Evolutionary conservation across 2,888 invertebrate species (phyloP).

Genomic region (Diarsia brunnea): DNA sequence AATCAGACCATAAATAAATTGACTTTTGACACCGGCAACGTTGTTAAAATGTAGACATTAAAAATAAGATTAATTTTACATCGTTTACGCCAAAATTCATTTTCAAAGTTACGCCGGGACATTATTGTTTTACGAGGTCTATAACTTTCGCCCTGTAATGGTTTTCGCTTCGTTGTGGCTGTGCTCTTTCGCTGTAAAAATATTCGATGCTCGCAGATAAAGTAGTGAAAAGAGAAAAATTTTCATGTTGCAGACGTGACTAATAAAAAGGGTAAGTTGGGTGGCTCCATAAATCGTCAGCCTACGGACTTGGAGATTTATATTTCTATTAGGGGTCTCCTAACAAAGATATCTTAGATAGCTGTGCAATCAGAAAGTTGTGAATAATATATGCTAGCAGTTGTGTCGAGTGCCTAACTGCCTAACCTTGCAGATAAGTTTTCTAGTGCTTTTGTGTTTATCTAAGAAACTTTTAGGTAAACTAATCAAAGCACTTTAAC

Average conservation of each 20-base stretch:
- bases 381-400: constrained; percentile 44
- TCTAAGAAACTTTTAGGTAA: constrained; percentile 10
- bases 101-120: constrained; percentile 66
- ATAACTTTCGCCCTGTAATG: constrained; percentile 68
- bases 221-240: constrained; percentile 73
- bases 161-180: constrained; percentile 63
- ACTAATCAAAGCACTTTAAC: background rate
- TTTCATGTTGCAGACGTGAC: constrained; percentile 84
- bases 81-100: constrained; percentile 66
- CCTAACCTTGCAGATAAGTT: constrained; percentile 18
- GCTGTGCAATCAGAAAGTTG: constrained; percentile 45
- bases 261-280: constrained; percentile 84
- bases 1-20: constrained; percentile 21
- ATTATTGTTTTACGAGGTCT: constrained; percentile 70
- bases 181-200: constrained; percentile 60
- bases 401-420: constrained; percentile 24
- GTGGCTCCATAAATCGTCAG: constrained; percentile 82
- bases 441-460: constrained; percentile 34
- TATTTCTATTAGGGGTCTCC: constrained; percentile 83
- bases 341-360: constrained; percentile 68
- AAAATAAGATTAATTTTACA: constrained; percentile 65
- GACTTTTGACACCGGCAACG: constrained; percentile 44
- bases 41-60: constrained; percentile 62
- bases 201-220: constrained; percentile 72
- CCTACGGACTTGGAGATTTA: constrained; percentile 82